Percentiles rank a stretch among this genome's conserved stretches.
Evolutionary conservation across 1,140 invertebrate genomes (phyloP).

Genomic region (Nephila pilipes): DNA sequence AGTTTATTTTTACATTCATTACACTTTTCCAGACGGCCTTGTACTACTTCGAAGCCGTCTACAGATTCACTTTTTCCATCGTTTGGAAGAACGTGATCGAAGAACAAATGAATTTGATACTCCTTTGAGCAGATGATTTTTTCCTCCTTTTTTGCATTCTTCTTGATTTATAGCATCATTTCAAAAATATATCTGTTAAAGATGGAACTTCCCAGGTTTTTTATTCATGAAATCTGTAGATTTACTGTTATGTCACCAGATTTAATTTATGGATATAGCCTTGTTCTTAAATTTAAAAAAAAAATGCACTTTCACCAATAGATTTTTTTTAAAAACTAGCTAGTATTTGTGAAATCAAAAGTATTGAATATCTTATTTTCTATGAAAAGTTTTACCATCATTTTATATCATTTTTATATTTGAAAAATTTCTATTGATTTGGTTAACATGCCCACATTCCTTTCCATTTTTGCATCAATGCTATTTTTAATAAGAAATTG

Average conservation of each 20-base stretch:
- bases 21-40: neutral
- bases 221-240: neutral
- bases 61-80: constrained; percentile 26
- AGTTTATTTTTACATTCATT: neutral
- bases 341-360: neutral
- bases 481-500: too few species aligned
- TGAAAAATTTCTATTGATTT: too few species aligned
- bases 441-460: too few species aligned
- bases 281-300: neutral
- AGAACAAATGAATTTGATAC: neutral
- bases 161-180: neutral
- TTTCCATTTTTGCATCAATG: too few species aligned
- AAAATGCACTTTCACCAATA: neutral
- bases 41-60: neutral
- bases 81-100: constrained; percentile 10
- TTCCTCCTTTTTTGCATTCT: neutral
- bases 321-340: neutral
- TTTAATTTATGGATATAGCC: neutral
- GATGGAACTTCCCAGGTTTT: neutral
- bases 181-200: neutral
- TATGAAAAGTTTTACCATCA: too few species aligned
- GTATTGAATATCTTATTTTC: too few species aligned
- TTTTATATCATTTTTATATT: too few species aligned
- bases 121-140: neutral
- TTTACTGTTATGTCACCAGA: neutral